Evolutionary conservation across 1,140 invertebrate species (phyloP).

Genomic region (Gonioctena quinquepunctata): DNA sequence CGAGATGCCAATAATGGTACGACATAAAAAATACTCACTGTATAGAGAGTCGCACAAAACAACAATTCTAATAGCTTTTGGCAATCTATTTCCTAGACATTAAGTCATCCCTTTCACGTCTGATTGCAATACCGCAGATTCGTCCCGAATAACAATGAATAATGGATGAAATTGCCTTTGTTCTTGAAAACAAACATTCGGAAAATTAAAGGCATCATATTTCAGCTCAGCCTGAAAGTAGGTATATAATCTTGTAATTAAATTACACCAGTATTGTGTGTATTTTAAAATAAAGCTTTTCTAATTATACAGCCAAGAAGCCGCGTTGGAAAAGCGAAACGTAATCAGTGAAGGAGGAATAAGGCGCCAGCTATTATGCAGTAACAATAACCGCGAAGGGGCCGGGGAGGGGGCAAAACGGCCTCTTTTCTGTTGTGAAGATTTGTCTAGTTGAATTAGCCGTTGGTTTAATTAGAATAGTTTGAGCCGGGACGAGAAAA

Average conservation of each 20-base stretch:
- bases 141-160: background rate
- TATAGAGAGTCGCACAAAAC: too few relatives aligned
- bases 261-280: constrained; percentile 8
- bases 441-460: constrained; percentile 50
- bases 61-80: too few relatives aligned
- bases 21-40: too few relatives aligned
- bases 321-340: constrained; percentile 1
- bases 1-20: too few relatives aligned
- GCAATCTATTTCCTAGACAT: too few relatives aligned
- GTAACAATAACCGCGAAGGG: constrained; percentile 25
- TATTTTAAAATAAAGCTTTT: constrained; percentile 12
- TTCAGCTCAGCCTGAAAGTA: background rate
- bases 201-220: constrained; percentile 11
- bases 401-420: background rate
- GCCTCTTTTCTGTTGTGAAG: constrained; percentile 34
- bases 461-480: constrained; percentile 50
- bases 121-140: background rate
- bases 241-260: constrained; percentile 8
- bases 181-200: background rate
- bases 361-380: constrained; percentile 26
- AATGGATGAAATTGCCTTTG: background rate
- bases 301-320: constrained; percentile 10
- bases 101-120: background rate
- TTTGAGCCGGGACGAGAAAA: constrained; percentile 42
- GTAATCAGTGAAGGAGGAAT: background rate